Conservation (phyloP, 2,797 vertebrate genomes). For the Lepidocolaptes lacrymiger region DNA sequence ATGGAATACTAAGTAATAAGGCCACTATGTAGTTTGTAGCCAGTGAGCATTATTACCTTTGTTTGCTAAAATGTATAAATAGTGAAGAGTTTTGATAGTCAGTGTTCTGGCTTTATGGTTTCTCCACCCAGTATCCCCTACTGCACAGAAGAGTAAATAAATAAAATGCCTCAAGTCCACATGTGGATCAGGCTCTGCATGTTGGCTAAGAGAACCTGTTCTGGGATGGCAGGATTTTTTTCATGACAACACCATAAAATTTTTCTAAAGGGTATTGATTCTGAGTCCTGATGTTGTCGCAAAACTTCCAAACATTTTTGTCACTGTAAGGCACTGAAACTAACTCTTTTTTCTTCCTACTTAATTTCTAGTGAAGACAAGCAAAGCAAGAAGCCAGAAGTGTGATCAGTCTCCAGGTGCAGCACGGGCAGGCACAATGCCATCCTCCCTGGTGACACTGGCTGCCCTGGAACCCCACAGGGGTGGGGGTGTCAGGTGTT, state of each 20-base stretch:
- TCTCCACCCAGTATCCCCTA: not conserved
- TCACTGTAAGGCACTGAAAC: slow-evolving; percentile 76
- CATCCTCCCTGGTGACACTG: not conserved
- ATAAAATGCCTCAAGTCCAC: not conserved
- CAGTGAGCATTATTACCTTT: not conserved
- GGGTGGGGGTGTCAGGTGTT: not conserved
- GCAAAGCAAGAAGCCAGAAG: accelerated
- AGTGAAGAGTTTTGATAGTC: not conserved
- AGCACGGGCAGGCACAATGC: accelerated
- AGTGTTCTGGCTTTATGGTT: not conserved
- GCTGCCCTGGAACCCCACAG: not conserved
- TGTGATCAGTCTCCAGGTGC: not conserved
- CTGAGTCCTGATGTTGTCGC: slow-evolving; percentile 78
- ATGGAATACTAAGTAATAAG: not conserved
- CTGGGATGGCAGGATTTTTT: not conserved
- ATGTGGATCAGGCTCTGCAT: not conserved
- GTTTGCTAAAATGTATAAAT: not conserved
- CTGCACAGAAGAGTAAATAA: not conserved
- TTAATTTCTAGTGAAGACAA: not conserved
- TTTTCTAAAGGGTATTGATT: slow-evolving; percentile 75
- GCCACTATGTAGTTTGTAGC: not conserved
- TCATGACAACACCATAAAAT: slow-evolving; percentile 84
- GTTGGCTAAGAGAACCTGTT: not conserved
- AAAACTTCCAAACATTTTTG: slow-evolving; percentile 92
- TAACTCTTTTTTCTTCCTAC: not conserved